Percentiles rank a stretch among this genome's conserved stretches.
Conservation (phyloP, 2,113 vertebrate genomes). For the Sardina pilchardus region DNA sequence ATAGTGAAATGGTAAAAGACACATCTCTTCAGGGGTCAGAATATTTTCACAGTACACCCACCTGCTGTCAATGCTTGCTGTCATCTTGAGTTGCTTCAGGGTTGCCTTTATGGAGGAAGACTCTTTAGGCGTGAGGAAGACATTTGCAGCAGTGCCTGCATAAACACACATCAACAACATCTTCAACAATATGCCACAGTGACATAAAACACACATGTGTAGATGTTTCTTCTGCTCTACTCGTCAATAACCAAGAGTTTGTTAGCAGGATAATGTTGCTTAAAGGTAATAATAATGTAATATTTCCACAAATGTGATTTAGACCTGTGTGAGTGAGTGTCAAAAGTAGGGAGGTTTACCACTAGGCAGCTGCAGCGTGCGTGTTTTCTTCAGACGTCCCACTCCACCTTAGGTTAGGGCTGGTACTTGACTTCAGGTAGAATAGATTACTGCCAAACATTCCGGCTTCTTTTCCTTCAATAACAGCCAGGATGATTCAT, state of each 20-base stretch:
- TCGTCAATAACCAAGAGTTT: neutral
- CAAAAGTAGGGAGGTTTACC: neutral
- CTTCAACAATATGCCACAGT: neutral
- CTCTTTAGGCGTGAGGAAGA: slow-evolving; percentile 73
- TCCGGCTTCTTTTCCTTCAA: neutral
- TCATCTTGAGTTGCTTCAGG: slow-evolving; percentile 74
- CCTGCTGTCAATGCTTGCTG: slow-evolving; percentile 71
- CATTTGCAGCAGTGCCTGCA: slow-evolving; percentile 70
- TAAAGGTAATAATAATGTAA: neutral
- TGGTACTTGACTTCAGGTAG: neutral
- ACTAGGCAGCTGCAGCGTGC: neutral
- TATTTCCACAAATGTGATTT: neutral
- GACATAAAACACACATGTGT: neutral
- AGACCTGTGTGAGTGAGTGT: neutral
- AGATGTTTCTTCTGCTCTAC: neutral
- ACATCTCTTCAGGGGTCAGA: neutral
- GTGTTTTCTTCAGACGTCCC: neutral
- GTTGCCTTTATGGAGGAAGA: slow-evolving; percentile 68
- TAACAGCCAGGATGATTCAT: neutral
- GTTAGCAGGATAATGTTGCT: neutral
- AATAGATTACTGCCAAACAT: neutral
- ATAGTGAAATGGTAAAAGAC: slow-evolving; percentile 27
- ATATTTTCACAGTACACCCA: slow-evolving; percentile 40
- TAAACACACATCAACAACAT: neutral
- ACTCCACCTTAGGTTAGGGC: neutral